These are phyloP conservation scores for Propsilocerus akamusi DNA, from an alignment of 1,140 invertebrate species.

Conservation along the genomic window DNA sequence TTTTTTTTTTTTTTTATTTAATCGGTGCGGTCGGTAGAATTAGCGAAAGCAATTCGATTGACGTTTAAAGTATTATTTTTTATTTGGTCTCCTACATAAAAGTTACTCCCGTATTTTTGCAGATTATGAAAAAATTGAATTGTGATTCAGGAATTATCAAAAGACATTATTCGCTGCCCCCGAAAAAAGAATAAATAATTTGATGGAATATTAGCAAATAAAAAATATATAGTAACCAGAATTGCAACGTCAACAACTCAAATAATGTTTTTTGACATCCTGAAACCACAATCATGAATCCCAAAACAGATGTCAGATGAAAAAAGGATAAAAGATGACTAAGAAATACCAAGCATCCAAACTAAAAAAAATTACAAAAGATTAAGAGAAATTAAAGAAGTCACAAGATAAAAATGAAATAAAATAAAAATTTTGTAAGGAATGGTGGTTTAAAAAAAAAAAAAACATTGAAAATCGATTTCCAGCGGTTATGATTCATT, in stretches of 20 bases:
- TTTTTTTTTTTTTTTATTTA: not conserved
- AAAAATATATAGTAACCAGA: not conserved
- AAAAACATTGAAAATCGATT: too few species aligned
- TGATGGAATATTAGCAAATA: not conserved
- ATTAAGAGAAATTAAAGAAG: too few species aligned
- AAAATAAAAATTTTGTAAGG: too few species aligned
- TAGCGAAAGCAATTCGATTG: not conserved
- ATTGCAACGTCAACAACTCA: not conserved
- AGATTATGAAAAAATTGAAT: not conserved
- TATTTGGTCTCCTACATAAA: not conserved
- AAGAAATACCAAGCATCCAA: too few species aligned
- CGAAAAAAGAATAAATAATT: not conserved
- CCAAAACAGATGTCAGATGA: not conserved
- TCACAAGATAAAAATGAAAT: too few species aligned
- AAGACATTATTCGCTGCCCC: not conserved
- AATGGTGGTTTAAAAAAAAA: too few species aligned
- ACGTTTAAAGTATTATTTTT: not conserved
- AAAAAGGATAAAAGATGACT: constrained; percentile 2
- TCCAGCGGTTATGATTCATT: too few species aligned
- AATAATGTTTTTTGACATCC: constrained; percentile 3
- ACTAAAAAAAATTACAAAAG: too few species aligned
- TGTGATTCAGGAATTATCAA: not conserved
- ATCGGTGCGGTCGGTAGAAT: not conserved
- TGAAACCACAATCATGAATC: not conserved
- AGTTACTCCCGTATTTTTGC: not conserved